Conservation (phyloP, 2,113 vertebrate genomes). For the Cisticola juncidis region DNA sequence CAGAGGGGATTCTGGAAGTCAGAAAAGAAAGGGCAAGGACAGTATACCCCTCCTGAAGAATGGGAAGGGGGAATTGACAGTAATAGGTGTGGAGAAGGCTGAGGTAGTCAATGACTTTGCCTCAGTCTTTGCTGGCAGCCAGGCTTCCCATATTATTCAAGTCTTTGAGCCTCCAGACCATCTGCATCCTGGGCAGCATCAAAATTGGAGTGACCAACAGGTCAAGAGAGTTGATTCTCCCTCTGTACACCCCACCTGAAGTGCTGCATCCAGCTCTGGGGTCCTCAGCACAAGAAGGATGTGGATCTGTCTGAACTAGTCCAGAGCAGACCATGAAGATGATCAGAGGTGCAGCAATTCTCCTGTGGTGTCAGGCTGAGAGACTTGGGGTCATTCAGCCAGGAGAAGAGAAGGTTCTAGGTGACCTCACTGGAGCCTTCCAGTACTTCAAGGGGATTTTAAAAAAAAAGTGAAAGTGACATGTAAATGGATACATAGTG, state of each 20-base stretch:
- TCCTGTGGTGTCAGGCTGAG: background rate
- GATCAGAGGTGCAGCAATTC: background rate
- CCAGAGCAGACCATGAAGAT: background rate
- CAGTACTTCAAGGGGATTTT: background rate
- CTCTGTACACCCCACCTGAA: background rate
- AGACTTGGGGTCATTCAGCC: background rate
- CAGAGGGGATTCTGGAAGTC: background rate
- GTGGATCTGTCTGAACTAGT: background rate
- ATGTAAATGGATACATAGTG: background rate
- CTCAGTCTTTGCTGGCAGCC: background rate
- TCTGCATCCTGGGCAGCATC: background rate
- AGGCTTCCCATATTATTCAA: background rate
- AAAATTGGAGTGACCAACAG: background rate
- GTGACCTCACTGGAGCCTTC: accelerated
- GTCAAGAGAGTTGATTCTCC: background rate
- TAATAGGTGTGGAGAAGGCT: background rate
- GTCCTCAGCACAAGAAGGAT: background rate
- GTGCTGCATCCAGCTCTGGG: background rate
- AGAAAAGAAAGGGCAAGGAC: background rate
- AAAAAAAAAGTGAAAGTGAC: background rate
- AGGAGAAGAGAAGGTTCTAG: background rate
- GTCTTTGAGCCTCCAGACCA: background rate
- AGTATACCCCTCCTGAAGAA: background rate
- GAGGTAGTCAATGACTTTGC: background rate
- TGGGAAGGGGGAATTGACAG: background rate